Conservation (phyloP, 2,797 vertebrate species). For the Siniperca scherzeri region DNA sequence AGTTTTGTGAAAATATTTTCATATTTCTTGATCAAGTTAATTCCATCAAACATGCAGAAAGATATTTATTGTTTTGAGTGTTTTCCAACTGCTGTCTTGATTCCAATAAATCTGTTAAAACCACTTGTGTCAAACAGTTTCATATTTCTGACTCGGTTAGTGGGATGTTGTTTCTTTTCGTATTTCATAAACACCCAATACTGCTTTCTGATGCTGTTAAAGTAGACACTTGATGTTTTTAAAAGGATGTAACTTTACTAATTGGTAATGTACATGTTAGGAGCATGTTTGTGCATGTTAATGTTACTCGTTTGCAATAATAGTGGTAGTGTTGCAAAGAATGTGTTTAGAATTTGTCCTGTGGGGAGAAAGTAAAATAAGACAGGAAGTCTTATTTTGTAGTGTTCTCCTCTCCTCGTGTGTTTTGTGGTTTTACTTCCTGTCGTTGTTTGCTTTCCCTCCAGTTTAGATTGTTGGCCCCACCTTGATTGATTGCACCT, state of each 20-base stretch:
- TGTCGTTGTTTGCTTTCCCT: too few relatives aligned
- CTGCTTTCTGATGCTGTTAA: not conserved
- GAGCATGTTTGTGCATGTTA: not conserved
- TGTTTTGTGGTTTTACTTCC: too few relatives aligned
- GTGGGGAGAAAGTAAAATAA: too few relatives aligned
- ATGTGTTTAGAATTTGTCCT: too few relatives aligned
- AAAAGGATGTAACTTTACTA: not conserved
- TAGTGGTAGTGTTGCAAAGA: too few relatives aligned
- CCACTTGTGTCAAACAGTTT: not conserved
- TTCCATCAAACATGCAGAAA: constrained; percentile 1
- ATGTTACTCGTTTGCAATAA: too few relatives aligned
- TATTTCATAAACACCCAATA: not conserved
- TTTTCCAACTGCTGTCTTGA: constrained; percentile 20
- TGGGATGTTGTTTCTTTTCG: not conserved
- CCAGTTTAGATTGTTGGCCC: too few relatives aligned
- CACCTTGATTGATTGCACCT: too few relatives aligned
- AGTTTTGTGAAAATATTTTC: not conserved
- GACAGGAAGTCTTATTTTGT: too few relatives aligned
- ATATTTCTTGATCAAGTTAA: constrained; percentile 32
- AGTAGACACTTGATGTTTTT: not conserved
- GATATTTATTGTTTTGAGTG: constrained; percentile 56
- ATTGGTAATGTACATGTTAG: not conserved
- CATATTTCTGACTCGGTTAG: not conserved
- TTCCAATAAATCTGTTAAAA: constrained; percentile 66
- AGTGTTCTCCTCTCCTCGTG: too few relatives aligned